phyloP scores from a whole-genome alignment of 2,113 vertebrate genomes.

The Bos javanicus region DNA sequence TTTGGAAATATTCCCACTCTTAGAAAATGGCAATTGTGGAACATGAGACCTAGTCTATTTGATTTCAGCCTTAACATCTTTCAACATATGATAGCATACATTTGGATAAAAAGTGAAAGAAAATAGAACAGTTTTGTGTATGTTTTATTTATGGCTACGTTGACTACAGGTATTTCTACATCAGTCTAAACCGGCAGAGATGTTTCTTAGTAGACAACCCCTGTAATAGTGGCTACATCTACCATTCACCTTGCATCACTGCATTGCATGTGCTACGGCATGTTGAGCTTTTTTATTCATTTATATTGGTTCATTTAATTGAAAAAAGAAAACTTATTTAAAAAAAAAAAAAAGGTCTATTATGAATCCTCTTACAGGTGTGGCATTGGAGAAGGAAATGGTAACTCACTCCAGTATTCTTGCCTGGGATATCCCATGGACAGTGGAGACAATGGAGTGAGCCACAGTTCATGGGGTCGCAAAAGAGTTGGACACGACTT shows the following conservation, averaged over 20 bases:
- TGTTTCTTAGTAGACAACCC: not conserved
- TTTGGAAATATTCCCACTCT: not conserved
- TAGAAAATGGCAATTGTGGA: not conserved
- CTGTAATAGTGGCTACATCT: not conserved
- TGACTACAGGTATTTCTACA: not conserved
- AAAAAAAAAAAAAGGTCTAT: not conserved
- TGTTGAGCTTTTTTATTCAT: not conserved
- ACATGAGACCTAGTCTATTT: not conserved
- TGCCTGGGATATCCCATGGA: not conserved
- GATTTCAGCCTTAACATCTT: not conserved
- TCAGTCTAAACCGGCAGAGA: not conserved
- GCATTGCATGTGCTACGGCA: fast-evolving
- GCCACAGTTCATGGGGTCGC: not conserved
- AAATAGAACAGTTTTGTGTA: not conserved
- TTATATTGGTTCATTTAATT: not conserved
- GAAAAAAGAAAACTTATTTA: not conserved
- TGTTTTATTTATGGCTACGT: not conserved
- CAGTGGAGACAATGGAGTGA: not conserved
- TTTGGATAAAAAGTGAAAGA: not conserved
- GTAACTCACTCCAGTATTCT: not conserved
- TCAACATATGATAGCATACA: not conserved
- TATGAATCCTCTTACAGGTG: not conserved
- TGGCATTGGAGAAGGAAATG: not conserved
- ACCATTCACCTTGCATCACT: too few species aligned
- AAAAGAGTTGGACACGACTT: not conserved